Base-by-base conservation (phyloP, 1,140 invertebrate species). In the Mactra quadrangularis region DNA sequence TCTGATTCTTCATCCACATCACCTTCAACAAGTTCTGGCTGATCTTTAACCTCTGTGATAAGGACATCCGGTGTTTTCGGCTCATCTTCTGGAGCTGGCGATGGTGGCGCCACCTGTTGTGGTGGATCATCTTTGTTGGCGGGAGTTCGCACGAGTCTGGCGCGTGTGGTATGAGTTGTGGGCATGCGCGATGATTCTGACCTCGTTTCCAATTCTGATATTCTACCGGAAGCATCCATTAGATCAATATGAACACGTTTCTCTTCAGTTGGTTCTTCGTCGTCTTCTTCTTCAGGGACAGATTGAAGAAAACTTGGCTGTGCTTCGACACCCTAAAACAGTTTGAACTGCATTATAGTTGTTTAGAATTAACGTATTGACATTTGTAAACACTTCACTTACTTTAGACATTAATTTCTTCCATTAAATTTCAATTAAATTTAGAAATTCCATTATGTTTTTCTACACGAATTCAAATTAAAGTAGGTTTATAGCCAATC, bases 141-240 rank as follows among this genome's bases (percentile, higher is more conserved):
- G 25, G 79, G 79, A n/a, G 79, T 82, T 19, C 79, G 79, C 19
- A 82, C 60, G 15, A 82, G 70, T 19, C 17, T 74, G 3, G 70
- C 79, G 6, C 79, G 68, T 31, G 57, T 55, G 33, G 45, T 38
- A 11, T 53, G 45, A 3, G 38, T 82, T 47, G 55, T 25, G 4
- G 60, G 66, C 70, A 64, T 62, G 27, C 66, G 55, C 52, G 17
- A 7, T 33, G 70, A 60, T 17, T 35, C 31, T 41, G 13, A 22
- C 0, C 25, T 29, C 13, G 52, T 50, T 1, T 38, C 47, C 64
- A 81, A 60, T 59, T 81, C 77, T 19, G 77, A 81, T 19, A 29
- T 38, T 50, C 77, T 81, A 33, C 77, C 77, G 19, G 77, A 81
- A 71, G 70, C 77, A 50, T 81, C 77, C 77, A 81, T 60, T 1